phyloP scores from a whole-genome alignment of 2,888 invertebrate species.

The Caenorhabditis macrosperma region DNA sequence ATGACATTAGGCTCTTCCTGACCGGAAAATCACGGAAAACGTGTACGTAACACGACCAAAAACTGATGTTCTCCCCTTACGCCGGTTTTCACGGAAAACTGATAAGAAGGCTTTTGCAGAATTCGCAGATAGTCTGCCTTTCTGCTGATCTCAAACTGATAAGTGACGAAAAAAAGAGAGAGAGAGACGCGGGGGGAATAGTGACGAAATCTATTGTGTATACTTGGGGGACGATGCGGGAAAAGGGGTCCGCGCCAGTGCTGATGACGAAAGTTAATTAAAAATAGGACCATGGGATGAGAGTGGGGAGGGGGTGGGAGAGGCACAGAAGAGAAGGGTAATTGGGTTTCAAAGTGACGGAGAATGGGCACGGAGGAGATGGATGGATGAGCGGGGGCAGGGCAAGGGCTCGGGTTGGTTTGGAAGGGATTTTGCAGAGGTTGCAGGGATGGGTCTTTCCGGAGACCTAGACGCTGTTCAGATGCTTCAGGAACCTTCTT shows the following conservation, averaged over 20 bases:
- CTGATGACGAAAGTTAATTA: conserved; percentile 8
- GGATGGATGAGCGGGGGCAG: background rate
- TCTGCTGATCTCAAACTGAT: too few relatives aligned
- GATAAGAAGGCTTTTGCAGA: conserved; percentile 16
- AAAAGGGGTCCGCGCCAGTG: too few relatives aligned
- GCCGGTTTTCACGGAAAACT: conserved; percentile 35
- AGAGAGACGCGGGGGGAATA: conserved; percentile 25
- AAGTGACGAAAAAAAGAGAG: too few relatives aligned
- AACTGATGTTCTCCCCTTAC: conserved; percentile 5
- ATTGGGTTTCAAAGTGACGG: conserved; percentile 4
- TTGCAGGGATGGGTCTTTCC: too few relatives aligned
- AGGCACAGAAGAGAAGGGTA: conserved; percentile 2
- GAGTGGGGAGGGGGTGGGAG: background rate
- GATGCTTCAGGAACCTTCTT: too few relatives aligned
- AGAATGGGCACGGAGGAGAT: background rate
- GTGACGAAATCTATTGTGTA: conserved; percentile 19
- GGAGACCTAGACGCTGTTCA: too few relatives aligned
- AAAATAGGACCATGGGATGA: background rate
- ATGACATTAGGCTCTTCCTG: conserved; percentile 27
- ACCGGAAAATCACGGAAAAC: conserved; percentile 13
- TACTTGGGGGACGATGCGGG: background rate
- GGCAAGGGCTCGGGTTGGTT: too few relatives aligned
- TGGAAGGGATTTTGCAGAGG: too few relatives aligned
- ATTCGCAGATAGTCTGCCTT: background rate
- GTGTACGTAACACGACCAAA: conserved; percentile 47